A percentile compares a stretch with the other conserved stretches of the same genome.
These are phyloP conservation scores for Cettia cetti DNA, from an alignment of 2,113 vertebrate species.

Conservation along the genomic window DNA sequence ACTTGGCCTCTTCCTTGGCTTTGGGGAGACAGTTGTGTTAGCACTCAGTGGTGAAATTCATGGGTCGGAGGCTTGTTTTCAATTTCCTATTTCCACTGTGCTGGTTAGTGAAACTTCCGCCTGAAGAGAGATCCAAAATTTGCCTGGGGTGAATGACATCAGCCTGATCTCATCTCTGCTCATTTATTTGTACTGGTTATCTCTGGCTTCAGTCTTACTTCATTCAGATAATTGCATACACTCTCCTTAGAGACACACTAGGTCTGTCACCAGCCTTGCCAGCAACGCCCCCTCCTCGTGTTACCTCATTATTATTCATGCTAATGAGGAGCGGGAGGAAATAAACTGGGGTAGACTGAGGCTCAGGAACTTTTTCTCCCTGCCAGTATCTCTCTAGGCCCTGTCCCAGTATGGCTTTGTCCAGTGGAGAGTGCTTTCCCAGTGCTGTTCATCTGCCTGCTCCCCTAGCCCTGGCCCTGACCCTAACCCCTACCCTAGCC, in stretches of 20 bases:
- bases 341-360: neutral
- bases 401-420: neutral
- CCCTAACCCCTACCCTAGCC: too few species aligned
- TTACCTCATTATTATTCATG: neutral
- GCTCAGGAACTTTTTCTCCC: neutral
- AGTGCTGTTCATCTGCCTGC: neutral
- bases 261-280: neutral
- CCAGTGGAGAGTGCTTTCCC: neutral
- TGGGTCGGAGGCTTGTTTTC: constrained; percentile 33
- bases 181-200: neutral
- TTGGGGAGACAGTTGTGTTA: neutral
- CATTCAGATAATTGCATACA: neutral
- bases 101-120: constrained; percentile 15
- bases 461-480: too few species aligned
- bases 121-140: neutral
- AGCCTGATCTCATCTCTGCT: constrained; percentile 51
- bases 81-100: constrained; percentile 36
- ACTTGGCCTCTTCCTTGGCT: constrained; percentile 1
- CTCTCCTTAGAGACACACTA: neutral
- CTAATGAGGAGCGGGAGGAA: neutral
- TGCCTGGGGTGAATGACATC: constrained; percentile 48
- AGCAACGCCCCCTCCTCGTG: neutral
- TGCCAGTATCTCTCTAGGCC: neutral
- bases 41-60: constrained; percentile 11
- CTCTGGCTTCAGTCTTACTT: constrained; percentile 30